Conservation (phyloP, 2,888 invertebrate species). For the Bombylius major region DNA sequence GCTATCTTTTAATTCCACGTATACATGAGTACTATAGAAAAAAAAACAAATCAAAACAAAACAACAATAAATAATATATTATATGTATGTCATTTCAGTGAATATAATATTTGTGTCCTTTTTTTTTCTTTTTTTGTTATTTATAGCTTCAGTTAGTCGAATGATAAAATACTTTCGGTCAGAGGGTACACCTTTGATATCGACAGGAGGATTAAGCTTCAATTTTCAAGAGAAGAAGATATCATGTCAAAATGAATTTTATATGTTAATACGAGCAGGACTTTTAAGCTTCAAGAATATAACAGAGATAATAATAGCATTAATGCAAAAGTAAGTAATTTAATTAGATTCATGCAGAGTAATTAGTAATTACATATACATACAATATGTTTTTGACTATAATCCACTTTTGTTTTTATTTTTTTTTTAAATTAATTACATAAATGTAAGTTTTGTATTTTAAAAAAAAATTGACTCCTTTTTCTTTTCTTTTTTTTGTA, state of each 20-base stretch:
- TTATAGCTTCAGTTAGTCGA: slow-evolving; percentile 65
- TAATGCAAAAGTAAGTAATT: slow-evolving; percentile 52
- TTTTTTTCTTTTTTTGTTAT: neutral
- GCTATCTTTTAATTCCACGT: no score
- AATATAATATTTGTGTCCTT: neutral
- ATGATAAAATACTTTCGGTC: slow-evolving; percentile 63
- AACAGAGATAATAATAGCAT: slow-evolving; percentile 53
- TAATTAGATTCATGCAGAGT: neutral
- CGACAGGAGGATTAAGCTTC: slow-evolving; percentile 67
- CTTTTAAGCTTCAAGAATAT: slow-evolving; percentile 59
- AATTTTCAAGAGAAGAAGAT: slow-evolving; percentile 65
- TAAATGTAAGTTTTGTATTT: no score
- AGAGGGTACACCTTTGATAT: slow-evolving; percentile 61
- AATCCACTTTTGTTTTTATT: no score
- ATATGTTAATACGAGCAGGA: slow-evolving; percentile 64
- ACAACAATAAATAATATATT: no score
- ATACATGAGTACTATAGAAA: no score
- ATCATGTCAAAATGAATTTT: slow-evolving; percentile 59
- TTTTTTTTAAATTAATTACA: neutral
- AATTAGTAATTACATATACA: no score
- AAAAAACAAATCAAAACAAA: no score
- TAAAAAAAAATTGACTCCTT: neutral
- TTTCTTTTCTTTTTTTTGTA: neutral
- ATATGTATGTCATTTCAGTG: no score
- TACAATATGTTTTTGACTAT: neutral